Evolutionary conservation across 2,113 vertebrate species (phyloP), one percentile per base, ranked within the genome.

Genomic region (Podarcis raffonei): DNA sequence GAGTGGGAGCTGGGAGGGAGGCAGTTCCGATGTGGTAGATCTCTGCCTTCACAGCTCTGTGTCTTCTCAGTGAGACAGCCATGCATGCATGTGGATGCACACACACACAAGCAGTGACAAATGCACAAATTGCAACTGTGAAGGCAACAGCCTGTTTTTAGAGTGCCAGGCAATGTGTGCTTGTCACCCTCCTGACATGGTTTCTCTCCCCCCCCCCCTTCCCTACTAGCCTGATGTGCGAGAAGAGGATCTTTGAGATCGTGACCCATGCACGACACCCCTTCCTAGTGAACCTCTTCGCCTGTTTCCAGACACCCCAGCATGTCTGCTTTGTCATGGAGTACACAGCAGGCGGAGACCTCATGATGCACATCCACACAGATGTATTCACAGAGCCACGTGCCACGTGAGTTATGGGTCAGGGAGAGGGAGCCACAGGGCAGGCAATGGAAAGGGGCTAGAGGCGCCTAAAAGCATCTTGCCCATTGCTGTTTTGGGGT

Each of bases 351-450:
- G 99, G 99, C 62, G 99, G 99, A 57, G 99, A 99, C 94, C 97
- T 99, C 88, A 99, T 99, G 99, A 99, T 99, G 99, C 99, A 99
- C 97, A 99, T 99, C 93, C 99, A 99, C 76, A 98, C 99, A 1
- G 99, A 99, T 68, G 99, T 99, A 88, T 99, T 99, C 96, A 98
- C 98, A 30, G 99, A 99, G 93, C 98, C 98, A n/a, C 97, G 99
- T 91, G 98, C 98, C 91, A 97, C 98, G 99, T 99, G 96, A 99
- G 99, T 98, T 11, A 23, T 12, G 8, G 13, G n/a, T 18, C 15
- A 20, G 59, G 32, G 59, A 35, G 59, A 32, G 85, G 85, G n/a
- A 88, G 35, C n/a, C 37, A 22, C 5, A 53, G 5, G 6, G 23
- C 6, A 42, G 13, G 23, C 7, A 57, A 39, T 22, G 7, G 57